These are phyloP conservation scores for Nymphalis urticae DNA, from an alignment of 2,888 invertebrate species.

Conservation along the genomic window DNA sequence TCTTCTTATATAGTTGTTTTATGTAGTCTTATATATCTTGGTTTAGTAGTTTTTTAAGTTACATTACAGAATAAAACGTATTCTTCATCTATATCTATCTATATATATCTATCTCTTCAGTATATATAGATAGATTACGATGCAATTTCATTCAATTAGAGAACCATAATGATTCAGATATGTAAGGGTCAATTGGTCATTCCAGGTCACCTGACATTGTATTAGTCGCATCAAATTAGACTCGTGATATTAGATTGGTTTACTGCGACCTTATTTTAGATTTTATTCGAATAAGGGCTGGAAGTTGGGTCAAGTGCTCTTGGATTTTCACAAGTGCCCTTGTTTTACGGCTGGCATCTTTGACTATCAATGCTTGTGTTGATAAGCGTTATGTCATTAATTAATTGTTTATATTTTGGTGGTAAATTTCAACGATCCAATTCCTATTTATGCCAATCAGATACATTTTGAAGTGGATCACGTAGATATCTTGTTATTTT, in stretches of 20 bases:
- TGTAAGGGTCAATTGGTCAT: conserved; percentile 15
- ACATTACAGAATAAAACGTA: too few species aligned
- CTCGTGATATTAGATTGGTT: background rate
- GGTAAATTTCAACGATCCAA: background rate
- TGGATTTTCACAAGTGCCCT: conserved; percentile 22
- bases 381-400: background rate
- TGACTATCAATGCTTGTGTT: background rate
- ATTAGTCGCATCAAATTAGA: background rate
- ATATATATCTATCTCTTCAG: too few species aligned
- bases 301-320: conserved; percentile 24
- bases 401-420: background rate
- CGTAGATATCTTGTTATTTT: too few species aligned
- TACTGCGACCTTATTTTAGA: conserved; percentile 2
- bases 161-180: conserved; percentile 8
- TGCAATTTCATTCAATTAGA: conserved; percentile 14
- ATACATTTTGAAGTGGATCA: background rate
- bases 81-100: too few species aligned
- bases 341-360: conserved; percentile 14
- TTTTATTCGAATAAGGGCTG: conserved; percentile 7
- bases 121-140: background rate
- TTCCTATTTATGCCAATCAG: background rate
- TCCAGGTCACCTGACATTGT: conserved; percentile 18
- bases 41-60: too few species aligned
- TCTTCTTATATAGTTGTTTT: too few species aligned
- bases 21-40: too few species aligned